Base-by-base conservation (phyloP, 1,140 invertebrate species). In the Drosophila lacteicornis region DNA sequence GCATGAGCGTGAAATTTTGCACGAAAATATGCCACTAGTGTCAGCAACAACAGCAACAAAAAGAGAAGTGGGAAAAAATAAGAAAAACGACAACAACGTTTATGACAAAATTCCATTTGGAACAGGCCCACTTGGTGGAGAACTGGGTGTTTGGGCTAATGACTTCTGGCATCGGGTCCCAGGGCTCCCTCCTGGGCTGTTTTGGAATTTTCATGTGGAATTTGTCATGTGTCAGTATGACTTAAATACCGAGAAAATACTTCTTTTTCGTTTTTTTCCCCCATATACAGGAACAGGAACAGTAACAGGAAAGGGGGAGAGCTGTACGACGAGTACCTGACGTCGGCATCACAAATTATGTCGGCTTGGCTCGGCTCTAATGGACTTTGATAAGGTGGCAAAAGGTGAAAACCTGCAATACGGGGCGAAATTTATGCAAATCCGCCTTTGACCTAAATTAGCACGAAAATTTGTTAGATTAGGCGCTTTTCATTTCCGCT, bases 401-500 rank as follows among this genome's bases (percentile, higher is more conserved):
- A 82, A 86, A 77, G 75, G 50, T 60, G 58, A 60, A 47, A 56
- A 68, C 47, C 73, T 58, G 60, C 49, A 74, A 67, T 75, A 63
- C 25, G 65, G 62, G 68, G 56, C 61, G 45, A 80, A 90, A 82
- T 85, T 84, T 90, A 90, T 90, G 85, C 81, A 90, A 90, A 90
- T 90, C 85, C 86, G 75, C 75, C 80, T 90, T 82, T 90, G 86
- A 90, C 85, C 85, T 75, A 90, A 90, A 90, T 90, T 90, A 84
- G 85, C 79, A 90, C 85, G 85, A 90, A 82, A 90, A 85, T 90
- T 85, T 90, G 81, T 90, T 85, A 90, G 85, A 90, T 90, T 90
- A 90, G 85, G 85, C 63, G 65, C 75, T 80, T 79, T 90, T 85
- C 79, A 80, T 90, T 90, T 90, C 84, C 80, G 60, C 33, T 45